Conservation (phyloP, 2,113 vertebrate genomes). For the Elephantulus edwardii region DNA sequence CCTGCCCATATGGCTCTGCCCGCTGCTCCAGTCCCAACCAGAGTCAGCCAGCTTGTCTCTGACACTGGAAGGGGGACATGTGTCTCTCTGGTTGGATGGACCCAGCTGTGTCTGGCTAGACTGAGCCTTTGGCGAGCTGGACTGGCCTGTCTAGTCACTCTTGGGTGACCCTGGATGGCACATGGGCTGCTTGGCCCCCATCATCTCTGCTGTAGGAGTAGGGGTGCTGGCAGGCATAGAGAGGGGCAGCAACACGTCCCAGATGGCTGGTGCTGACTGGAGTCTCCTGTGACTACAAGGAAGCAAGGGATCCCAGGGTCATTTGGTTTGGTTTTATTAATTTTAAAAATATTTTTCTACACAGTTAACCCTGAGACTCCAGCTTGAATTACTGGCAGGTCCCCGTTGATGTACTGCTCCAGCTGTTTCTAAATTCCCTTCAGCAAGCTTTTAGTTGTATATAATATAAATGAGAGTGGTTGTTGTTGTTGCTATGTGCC, state of each 20-base stretch:
- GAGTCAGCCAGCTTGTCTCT: neutral
- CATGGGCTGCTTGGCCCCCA: neutral
- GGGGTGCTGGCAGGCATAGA: neutral
- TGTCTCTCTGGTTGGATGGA: neutral
- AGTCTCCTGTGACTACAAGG: neutral
- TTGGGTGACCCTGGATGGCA: neutral
- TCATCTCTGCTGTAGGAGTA: neutral
- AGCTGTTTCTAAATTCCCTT: too few relatives aligned
- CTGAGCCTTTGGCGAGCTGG: neutral
- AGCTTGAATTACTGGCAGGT: too few relatives aligned
- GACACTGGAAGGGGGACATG: neutral
- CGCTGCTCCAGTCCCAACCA: fast-evolving
- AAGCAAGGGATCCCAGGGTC: fast-evolving
- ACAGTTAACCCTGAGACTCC: too few relatives aligned
- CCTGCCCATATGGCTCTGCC: neutral
- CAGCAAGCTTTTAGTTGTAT: too few relatives aligned
- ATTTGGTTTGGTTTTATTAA: too few relatives aligned
- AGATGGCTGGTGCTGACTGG: fast-evolving
- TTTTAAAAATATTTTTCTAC: neutral
- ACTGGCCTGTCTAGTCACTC: neutral
- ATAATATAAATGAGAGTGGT: too few relatives aligned
- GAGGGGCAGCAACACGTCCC: fast-evolving
- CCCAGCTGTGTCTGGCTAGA: neutral
- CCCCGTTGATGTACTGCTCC: too few relatives aligned
- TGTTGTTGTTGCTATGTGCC: too few relatives aligned